These are phyloP conservation scores for Mormyrus lacerda DNA, from an alignment of 2,113 vertebrate genomes.

Conservation along the genomic window DNA sequence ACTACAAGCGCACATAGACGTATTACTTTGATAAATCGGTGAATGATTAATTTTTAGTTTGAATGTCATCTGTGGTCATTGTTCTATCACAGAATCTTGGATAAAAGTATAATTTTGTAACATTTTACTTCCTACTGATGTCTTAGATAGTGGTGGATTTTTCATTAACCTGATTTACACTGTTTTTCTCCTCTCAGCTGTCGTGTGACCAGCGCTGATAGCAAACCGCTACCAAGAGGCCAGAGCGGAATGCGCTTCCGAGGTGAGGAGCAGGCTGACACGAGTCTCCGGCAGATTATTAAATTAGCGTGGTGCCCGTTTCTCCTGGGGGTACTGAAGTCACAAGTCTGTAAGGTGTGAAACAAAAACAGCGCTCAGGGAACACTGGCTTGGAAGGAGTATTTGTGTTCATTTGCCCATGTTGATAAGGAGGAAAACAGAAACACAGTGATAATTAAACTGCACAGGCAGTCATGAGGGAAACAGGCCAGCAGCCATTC, in stretches of 20 bases:
- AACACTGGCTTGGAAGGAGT: constrained; percentile 21
- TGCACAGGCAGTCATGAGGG: constrained; percentile 8
- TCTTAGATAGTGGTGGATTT: neutral
- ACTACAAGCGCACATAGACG: neutral
- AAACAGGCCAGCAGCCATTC: neutral
- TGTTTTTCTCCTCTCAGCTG: neutral
- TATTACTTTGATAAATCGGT: neutral
- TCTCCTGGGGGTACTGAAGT: constrained; percentile 26
- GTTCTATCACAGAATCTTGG: neutral
- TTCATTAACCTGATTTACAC: neutral
- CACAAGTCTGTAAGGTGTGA: constrained; percentile 24
- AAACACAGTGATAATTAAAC: constrained; percentile 33
- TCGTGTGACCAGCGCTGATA: neutral
- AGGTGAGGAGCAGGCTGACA: neutral
- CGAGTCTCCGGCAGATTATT: constrained; percentile 31
- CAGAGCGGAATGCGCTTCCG: neutral
- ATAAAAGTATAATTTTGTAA: neutral
- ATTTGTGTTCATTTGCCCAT: constrained; percentile 35
- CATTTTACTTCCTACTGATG: neutral
- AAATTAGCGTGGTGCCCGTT: constrained; percentile 32
- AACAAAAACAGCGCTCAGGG: constrained; percentile 16
- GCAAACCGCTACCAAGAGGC: neutral
- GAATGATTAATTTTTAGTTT: neutral
- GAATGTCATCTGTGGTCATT: neutral
- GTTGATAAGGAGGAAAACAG: constrained; percentile 27